A percentile compares a stretch with the other conserved stretches of the same genome.
phyloP scores from a whole-genome alignment of 1,140 invertebrate species.

The Calliopsis andreniformis region DNA sequence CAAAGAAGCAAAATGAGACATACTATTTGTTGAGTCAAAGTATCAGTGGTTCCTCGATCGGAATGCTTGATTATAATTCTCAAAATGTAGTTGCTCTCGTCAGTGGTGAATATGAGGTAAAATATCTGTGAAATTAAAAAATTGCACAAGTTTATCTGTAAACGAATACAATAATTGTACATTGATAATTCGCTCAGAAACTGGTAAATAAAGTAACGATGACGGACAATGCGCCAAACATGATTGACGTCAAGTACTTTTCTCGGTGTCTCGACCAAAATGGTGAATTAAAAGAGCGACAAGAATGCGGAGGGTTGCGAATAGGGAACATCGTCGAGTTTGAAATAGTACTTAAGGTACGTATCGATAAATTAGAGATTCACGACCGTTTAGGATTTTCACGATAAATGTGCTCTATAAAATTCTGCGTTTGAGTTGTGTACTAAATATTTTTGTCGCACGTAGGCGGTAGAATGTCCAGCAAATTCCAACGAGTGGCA shows the following conservation, averaged over 20 bases:
- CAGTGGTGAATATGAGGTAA: slow-evolving; percentile 87
- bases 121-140: slow-evolving; percentile 22
- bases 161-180: background rate
- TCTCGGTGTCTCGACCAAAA: slow-evolving; percentile 83
- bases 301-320: slow-evolving; percentile 83
- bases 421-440: background rate
- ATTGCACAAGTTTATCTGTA: background rate
- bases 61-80: slow-evolving; percentile 86
- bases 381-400: background rate
- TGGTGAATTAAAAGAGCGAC: slow-evolving; percentile 69
- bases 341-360: slow-evolving; percentile 67
- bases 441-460: slow-evolving; percentile 7
- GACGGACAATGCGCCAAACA: slow-evolving; percentile 83
- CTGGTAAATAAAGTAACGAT: slow-evolving; percentile 81
- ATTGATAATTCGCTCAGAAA: slow-evolving; percentile 66
- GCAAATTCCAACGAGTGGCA: slow-evolving; percentile 84
- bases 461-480: slow-evolving; percentile 82
- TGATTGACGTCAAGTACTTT: slow-evolving; percentile 84
- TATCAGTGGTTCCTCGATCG: slow-evolving; percentile 86
- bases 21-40: slow-evolving; percentile 85
- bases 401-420: background rate
- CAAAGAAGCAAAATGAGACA: slow-evolving; percentile 42
- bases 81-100: slow-evolving; percentile 89
- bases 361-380: slow-evolving; percentile 9
- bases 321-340: slow-evolving; percentile 83